These are phyloP conservation scores for Leucoraja erinaceus DNA, from an alignment of 2,113 vertebrate species.

Conservation along the genomic window DNA sequence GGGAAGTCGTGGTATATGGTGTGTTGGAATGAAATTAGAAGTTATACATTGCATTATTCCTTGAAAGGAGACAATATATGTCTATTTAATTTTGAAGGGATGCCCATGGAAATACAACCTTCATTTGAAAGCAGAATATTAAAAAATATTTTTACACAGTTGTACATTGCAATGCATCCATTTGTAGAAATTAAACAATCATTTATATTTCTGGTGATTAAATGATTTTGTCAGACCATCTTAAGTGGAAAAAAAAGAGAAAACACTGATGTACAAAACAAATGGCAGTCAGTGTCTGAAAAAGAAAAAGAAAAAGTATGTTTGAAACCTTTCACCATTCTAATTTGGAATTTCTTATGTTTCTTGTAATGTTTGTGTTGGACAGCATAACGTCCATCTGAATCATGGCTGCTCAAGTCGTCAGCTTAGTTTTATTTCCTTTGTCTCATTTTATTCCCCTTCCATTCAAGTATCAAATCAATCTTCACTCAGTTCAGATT, in stretches of 20 bases:
- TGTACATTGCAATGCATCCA: too few species aligned
- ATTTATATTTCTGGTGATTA: background rate
- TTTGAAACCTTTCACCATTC: background rate
- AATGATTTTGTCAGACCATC: background rate
- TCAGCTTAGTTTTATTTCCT: background rate
- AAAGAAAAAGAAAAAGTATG: background rate
- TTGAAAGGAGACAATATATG: background rate
- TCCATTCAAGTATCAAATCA: background rate
- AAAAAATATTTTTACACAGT: background rate
- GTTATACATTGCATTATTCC: background rate
- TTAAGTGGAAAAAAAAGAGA: background rate
- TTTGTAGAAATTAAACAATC: background rate
- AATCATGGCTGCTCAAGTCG: background rate
- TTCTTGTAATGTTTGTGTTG: background rate
- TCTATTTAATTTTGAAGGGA: background rate
- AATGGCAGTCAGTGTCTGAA: background rate
- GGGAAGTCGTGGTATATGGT: background rate
- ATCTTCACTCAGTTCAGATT: background rate
- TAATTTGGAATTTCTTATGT: too few species aligned
- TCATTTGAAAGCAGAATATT: background rate
- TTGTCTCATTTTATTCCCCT: background rate
- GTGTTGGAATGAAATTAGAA: background rate
- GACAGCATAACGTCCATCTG: background rate
- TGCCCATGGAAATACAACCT: background rate
- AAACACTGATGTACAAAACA: background rate